phyloP scores from a whole-genome alignment of 2,113 vertebrate species.

The Bos taurus region ARS-UCD2.0 NC_037338.1:102218001-102218500 shows the following conservation, averaged over 20 bases:
- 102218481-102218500: neutral
- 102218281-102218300: neutral
- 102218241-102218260: neutral
- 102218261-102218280: neutral
- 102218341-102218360: neutral
- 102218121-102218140: neutral
- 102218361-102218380: neutral
- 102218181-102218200: neutral
- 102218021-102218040: neutral
- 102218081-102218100: neutral
- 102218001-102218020: neutral
- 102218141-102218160: neutral
- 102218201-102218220: neutral
- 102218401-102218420: neutral
- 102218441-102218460: neutral
- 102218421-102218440: neutral
- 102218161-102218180: neutral
- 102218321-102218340: neutral
- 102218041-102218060: neutral
- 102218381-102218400: neutral
- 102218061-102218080: neutral
- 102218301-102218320: accelerated
- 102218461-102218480: neutral
- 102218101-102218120: neutral
- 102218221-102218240: neutral